phyloP scores from a whole-genome alignment of 64 coral and sea anemone species.

The Dendronephthya gigantea region DNA sequence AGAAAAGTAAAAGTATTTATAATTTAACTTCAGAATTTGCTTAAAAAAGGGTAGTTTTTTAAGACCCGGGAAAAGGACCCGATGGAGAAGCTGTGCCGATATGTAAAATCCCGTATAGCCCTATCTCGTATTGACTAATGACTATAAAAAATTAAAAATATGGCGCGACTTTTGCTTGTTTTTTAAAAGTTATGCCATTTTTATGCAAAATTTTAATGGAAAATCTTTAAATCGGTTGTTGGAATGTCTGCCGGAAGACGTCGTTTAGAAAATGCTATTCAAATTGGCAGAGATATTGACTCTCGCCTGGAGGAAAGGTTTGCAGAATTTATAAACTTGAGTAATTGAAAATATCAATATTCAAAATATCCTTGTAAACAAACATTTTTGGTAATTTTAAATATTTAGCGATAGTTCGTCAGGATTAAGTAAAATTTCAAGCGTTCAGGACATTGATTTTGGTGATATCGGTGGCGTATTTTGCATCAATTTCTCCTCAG shows the following conservation, averaged over 20 bases:
- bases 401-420: not conserved
- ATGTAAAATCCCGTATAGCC: no score
- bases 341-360: not conserved
- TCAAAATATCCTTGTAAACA: not conserved
- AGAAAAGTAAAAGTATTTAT: no score
- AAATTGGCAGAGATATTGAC: slow-evolving; percentile 72
- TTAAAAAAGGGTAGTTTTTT: no score
- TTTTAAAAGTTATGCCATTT: not conserved
- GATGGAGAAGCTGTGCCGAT: no score
- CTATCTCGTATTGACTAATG: not conserved
- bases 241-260: slow-evolving; percentile 82
- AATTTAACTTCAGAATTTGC: no score
- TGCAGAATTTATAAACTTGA: not conserved
- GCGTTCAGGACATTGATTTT: slow-evolving; percentile 66
- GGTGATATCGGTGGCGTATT: slow-evolving; percentile 78
- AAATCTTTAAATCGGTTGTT: not conserved
- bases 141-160: no score
- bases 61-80: no score
- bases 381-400: not conserved
- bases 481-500: slow-evolving; percentile 56
- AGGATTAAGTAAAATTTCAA: slow-evolving; percentile 4
- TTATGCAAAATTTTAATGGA: not conserved
- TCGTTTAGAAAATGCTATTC: slow-evolving; percentile 73
- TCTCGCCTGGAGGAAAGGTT: slow-evolving; percentile 6
- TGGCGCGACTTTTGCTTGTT: not conserved